Evolutionary conservation across 2,888 invertebrate species (phyloP).

Genomic region (Mantis religiosa): DNA sequence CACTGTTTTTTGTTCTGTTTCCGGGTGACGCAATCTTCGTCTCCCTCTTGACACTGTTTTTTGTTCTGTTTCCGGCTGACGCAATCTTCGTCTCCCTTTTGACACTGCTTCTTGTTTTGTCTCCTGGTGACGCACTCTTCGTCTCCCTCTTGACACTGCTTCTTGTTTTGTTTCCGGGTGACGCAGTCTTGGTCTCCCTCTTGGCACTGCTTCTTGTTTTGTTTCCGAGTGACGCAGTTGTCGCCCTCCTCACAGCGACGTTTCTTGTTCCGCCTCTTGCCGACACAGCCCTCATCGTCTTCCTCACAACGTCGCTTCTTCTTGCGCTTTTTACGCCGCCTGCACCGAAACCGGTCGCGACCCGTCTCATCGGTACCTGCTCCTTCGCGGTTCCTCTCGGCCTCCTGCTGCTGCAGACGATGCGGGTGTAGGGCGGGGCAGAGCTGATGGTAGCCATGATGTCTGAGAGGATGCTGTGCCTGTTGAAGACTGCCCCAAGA

Average conservation of each 20-base stretch:
- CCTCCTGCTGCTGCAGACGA: neutral
- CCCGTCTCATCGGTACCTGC: conserved; percentile 36
- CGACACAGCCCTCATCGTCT: conserved; percentile 34
- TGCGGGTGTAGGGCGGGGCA: conserved; percentile 28
- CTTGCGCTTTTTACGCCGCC: conserved; percentile 50
- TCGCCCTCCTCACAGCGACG: conserved; percentile 45
- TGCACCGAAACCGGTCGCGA: conserved; percentile 47
- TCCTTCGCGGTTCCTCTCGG: neutral
- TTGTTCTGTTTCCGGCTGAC: too few species aligned
- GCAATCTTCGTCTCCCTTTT: too few species aligned
- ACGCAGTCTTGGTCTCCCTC: neutral
- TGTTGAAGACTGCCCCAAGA: neutral
- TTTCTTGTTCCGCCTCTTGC: conserved; percentile 41
- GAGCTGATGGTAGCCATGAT: conserved; percentile 30
- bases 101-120: too few species aligned
- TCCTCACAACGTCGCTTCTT: conserved; percentile 39
- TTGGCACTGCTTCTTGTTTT: neutral
- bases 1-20: too few species aligned
- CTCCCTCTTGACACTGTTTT: too few species aligned
- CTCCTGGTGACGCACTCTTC: neutral
- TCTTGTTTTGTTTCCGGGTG: neutral
- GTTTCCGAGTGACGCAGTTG: neutral
- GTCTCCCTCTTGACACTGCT: neutral
- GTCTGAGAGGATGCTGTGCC: conserved; percentile 26
- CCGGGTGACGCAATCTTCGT: too few species aligned